A percentile compares a stretch with the other conserved stretches of the same genome.
Evolutionary conservation across 2,797 vertebrate species (phyloP).

Genomic region (Halcyon badia): DNA sequence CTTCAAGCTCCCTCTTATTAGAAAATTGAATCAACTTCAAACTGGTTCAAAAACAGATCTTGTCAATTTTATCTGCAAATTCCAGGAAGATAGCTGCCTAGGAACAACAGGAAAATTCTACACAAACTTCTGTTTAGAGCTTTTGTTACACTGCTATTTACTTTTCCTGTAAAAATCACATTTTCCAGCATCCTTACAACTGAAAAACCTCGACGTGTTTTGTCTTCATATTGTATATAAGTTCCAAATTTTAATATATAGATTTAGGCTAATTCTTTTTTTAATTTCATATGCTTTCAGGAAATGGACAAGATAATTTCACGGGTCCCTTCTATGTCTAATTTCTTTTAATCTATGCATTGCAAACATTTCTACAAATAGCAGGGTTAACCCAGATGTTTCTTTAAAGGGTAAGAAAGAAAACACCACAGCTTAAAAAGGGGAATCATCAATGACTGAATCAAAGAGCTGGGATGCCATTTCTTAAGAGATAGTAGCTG

Average conservation of each 20-base stretch:
- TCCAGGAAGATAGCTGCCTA: background rate
- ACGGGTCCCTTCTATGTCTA: background rate
- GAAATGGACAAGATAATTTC: conserved; percentile 47
- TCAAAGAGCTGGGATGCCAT: conserved; percentile 46
- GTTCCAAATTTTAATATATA: background rate
- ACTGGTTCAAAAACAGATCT: background rate
- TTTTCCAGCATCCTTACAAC: background rate
- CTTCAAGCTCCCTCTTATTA: background rate
- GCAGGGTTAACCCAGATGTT: conserved; percentile 17
- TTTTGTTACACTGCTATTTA: background rate
- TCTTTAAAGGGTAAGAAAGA: conserved; percentile 49
- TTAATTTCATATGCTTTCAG: background rate
- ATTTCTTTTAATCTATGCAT: conserved; percentile 49
- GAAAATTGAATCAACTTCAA: background rate
- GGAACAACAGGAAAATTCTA: background rate
- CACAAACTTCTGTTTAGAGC: background rate
- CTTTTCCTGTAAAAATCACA: background rate
- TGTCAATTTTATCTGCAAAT: conserved; percentile 6
- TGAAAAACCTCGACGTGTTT: background rate
- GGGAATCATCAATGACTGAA: conserved; percentile 60
- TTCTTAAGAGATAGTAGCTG: conserved; percentile 62
- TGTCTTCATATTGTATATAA: background rate
- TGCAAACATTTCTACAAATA: conserved; percentile 58
- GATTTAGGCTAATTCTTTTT: conserved; percentile 2
- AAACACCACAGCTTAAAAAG: conserved; percentile 45